These are phyloP conservation scores for Drosophila sordidapex DNA, from an alignment of 2,888 invertebrate genomes.

Conservation along the genomic window DNA sequence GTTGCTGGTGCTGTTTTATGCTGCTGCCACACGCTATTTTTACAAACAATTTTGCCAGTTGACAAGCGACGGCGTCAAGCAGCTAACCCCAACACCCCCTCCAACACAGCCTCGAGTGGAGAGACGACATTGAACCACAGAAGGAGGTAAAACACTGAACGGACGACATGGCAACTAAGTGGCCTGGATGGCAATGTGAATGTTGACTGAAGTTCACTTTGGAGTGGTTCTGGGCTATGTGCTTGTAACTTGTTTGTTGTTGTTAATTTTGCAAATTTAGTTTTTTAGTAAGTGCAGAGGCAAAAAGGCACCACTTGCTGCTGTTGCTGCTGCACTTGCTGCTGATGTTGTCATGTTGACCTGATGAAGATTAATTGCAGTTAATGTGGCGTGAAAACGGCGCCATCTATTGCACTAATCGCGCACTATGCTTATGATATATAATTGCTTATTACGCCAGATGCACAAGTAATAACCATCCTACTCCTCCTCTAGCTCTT, in stretches of 20 bases:
- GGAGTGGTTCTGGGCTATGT: conserved; percentile 39
- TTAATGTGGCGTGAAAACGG: conserved; percentile 69
- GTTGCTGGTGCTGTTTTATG: conserved; percentile 54
- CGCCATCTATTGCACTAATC: conserved; percentile 57
- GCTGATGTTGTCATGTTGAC: conserved; percentile 55
- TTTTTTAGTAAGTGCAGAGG: conserved; percentile 34
- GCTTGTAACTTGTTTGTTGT: conserved; percentile 50
- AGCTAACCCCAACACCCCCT: conserved; percentile 13
- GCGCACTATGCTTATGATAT: conserved; percentile 24
- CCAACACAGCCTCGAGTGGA: not conserved
- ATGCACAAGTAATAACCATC: conserved; percentile 13
- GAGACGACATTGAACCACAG: conserved; percentile 65
- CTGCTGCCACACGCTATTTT: conserved; percentile 76
- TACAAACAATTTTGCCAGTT: conserved; percentile 77
- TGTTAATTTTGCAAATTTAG: conserved; percentile 21
- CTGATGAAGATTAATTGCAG: conserved; percentile 77
- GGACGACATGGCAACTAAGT: conserved; percentile 73
- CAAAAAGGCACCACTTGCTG: conserved; percentile 52
- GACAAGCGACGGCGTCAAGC: conserved; percentile 70
- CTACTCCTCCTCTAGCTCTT: not conserved
- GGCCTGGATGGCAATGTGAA: conserved; percentile 61
- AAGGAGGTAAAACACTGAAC: conserved; percentile 34
- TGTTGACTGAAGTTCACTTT: conserved; percentile 43
- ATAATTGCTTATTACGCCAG: conserved; percentile 21
- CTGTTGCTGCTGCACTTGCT: conserved; percentile 34